phyloP scores from a whole-genome alignment of 1,140 invertebrate genomes.

The Dendrolimus kikuchii region DNA sequence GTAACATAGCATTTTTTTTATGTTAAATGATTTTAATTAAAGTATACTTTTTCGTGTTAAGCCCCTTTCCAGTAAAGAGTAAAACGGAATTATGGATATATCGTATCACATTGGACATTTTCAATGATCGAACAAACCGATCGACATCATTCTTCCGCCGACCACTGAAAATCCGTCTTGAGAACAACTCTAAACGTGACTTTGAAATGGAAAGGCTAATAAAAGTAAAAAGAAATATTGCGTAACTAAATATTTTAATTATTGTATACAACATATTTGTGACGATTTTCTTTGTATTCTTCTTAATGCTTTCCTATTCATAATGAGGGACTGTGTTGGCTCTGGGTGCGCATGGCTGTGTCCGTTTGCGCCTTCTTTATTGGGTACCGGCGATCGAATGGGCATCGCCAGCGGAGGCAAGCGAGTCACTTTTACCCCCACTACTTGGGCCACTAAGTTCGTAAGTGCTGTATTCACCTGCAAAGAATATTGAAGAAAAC shows the following conservation, averaged over 20 bases:
- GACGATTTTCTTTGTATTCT: slow-evolving; percentile 53
- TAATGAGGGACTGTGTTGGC: slow-evolving; percentile 40
- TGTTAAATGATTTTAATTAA: no score
- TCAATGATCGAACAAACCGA: no score
- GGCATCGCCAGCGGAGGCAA: slow-evolving; percentile 15
- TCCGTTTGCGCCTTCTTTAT: slow-evolving; percentile 9
- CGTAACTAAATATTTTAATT: slow-evolving; percentile 14
- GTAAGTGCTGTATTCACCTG: slow-evolving; percentile 58
- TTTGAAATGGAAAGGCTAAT: no score
- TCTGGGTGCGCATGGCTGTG: slow-evolving; percentile 14
- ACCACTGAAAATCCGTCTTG: no score
- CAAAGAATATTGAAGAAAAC: slow-evolving; percentile 17
- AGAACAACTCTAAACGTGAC: no score
- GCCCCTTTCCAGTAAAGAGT: no score
- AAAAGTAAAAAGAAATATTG: no score
- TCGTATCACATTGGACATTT: no score
- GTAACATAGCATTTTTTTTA: no score
- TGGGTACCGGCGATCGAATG: slow-evolving; percentile 14
- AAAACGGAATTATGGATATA: no score
- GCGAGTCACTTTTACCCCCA: slow-evolving; percentile 37
- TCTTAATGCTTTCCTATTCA: slow-evolving; percentile 59
- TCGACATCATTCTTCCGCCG: no score
- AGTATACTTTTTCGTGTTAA: no score
- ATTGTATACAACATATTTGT: slow-evolving; percentile 59
- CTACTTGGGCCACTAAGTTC: slow-evolving; percentile 41